phyloP scores from a whole-genome alignment of 2,113 vertebrate species.

The Pomatostomus ruficeps region DNA sequence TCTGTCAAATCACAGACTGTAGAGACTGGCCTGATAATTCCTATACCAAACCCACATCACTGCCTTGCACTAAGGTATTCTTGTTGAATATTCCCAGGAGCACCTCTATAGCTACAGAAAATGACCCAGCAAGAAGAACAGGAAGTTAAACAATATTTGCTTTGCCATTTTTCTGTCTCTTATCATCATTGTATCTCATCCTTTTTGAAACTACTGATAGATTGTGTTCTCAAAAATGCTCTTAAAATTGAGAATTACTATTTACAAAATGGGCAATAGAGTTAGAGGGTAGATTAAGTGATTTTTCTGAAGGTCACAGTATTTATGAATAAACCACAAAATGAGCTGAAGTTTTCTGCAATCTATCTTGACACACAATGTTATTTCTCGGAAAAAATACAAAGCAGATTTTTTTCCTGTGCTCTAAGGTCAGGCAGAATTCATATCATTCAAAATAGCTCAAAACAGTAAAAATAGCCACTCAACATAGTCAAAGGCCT shows the following conservation, averaged over 20 bases:
- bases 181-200: neutral
- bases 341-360: neutral
- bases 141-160: neutral
- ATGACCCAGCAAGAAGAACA: neutral
- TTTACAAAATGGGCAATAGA: constrained; percentile 6
- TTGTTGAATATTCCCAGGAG: neutral
- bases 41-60: neutral
- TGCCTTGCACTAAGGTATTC: neutral
- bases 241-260: neutral
- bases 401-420: neutral
- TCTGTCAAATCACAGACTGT: neutral
- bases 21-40: neutral
- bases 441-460: neutral
- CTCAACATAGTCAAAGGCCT: neutral
- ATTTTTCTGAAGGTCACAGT: constrained; percentile 29
- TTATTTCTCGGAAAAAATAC: neutral
- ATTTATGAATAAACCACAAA: constrained; percentile 25
- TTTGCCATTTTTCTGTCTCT: neutral
- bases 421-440: neutral
- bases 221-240: neutral
- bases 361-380: neutral
- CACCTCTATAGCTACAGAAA: neutral
- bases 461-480: neutral
- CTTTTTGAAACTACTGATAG: neutral
- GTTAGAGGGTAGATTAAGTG: neutral